Evolutionary conservation across 2,113 vertebrate species (phyloP), one percentile per base, ranked within the genome.

Genomic region (Pleuronectes platessa): DNA sequence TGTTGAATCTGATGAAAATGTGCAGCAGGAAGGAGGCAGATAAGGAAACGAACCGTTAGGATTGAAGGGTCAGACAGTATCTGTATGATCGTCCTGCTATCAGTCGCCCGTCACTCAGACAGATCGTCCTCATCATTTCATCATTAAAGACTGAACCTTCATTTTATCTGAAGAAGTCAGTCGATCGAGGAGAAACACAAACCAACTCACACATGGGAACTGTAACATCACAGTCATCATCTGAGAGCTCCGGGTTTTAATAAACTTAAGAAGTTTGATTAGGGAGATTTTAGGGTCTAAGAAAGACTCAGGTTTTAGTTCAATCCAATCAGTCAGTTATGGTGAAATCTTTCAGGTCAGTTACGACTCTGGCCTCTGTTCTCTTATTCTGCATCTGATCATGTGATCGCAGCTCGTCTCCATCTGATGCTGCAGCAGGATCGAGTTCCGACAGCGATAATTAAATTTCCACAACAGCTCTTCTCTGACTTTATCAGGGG

Each of bases 81-180:
- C 31, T 31, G 12, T 10, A 4, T 14, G 21, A 14, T 10, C 8
- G 35, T 37, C 35, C 8, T 37, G 35, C 8, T 2, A 9, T 83
- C 80, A 47, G 62, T 9, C 31, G 7, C 31, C 31, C 31, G 31
- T 35, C 35, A 37, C 61, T 14, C 77, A 65, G 78, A 87, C 74
- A 1, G 81, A 87, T 81, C 66, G 60, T 53, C 59, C 71, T 84
- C 85, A 51, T 87, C 76, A 76, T 78, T 84, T 81, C 10, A 81
- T 76, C 85, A 59, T 87, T 84, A 87, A 27, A 72, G 58, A 10
- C 58, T 20, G 24, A 61, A 23, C 27, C 40, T 21, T 59, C 63
- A 78, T 75, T 31, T 1, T 78, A 81, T 83, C 78, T 61, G 26
- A 40, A 1, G 61, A 20, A 4, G 61, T 58, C 64, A 61, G 1